Evolutionary conservation across 2,888 invertebrate genomes (phyloP).

Genomic region (Cerastoderma edule): DNA sequence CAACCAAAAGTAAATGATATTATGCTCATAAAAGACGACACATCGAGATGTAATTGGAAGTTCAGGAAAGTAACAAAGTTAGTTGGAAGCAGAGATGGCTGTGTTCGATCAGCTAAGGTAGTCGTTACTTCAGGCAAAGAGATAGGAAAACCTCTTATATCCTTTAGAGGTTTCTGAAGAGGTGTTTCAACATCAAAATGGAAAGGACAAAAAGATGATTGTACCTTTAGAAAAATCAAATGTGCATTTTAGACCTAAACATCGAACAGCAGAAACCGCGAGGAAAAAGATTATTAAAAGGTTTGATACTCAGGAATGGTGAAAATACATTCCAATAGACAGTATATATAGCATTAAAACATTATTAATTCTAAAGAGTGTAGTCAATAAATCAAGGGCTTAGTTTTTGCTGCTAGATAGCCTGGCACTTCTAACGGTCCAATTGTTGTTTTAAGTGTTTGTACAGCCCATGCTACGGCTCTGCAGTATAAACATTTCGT

Average conservation of each 20-base stretch:
- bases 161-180: conserved; percentile 12
- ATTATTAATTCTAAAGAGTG: too few relatives aligned
- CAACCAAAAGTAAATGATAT: conserved; percentile 35
- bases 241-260: not conserved
- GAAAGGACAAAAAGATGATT: not conserved
- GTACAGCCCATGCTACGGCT: too few relatives aligned
- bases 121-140: conserved; percentile 17
- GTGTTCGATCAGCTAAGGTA: conserved; percentile 29
- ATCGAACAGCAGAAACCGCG: not conserved
- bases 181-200: too few relatives aligned
- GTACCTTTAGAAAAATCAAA: not conserved
- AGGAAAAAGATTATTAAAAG: not conserved
- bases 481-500: too few relatives aligned
- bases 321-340: too few relatives aligned
- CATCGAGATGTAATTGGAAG: conserved; percentile 25
- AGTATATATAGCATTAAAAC: too few relatives aligned
- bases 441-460: too few relatives aligned
- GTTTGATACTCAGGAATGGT: too few relatives aligned
- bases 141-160: conserved; percentile 23
- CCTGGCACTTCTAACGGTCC: too few relatives aligned
- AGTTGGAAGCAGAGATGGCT: conserved; percentile 21
- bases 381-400: too few relatives aligned
- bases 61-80: conserved; percentile 19
- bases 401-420: too few relatives aligned
- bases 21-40: conserved; percentile 25